Base-by-base conservation (phyloP, 2,113 vertebrate genomes). In the Cisticola juncidis region DNA sequence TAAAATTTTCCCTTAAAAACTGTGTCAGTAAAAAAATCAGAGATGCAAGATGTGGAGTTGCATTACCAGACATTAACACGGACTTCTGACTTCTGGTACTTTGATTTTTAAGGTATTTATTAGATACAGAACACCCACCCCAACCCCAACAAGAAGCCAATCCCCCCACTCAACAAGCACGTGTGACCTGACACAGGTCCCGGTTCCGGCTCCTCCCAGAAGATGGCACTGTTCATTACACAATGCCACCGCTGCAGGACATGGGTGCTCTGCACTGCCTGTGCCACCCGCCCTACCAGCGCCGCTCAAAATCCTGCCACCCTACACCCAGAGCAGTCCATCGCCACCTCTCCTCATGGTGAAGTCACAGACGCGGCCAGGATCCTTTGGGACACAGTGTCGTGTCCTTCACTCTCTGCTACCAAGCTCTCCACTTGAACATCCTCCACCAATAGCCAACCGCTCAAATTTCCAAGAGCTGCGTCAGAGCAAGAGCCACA, bases 141-240 rank as follows among this genome's bases (percentile, higher is more conserved):
- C 25, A 72, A 40, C 12, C 11, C 44, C 21, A 24, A 21, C 7
- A 7, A 38, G 33, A 74, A 70, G 5, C 4, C 17, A 40, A 7
- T 1, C 1, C 15, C 26, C 16, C 5, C 42, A 8, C 24, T 69
- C 1, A 25, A 24, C 24, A 44, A 17, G 1, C 24, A 31, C 3
- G 28, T 29, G 53, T 18, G 36, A 13, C 0, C 54, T 54, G 89
- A 33, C 42, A 53, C 64, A 74, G 45, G 86, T 24, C 80, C 77
- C 9, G 14, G 29, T 58, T 70, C 81, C 62, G 3, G 15, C 68
- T 86, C 87, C 82, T 81, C 95, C 98, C 96, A 96, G 96, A 71
- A 97, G 93, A 97, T 90, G 96, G 97, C 94, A 94, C 95, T 97
- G 89, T 92, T 94, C 78, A 80, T 98, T 97, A 76, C 24, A 90